Evolutionary conservation across 2,797 vertebrate genomes (phyloP).

Genomic region (Malacoctenus gilli): DNA sequence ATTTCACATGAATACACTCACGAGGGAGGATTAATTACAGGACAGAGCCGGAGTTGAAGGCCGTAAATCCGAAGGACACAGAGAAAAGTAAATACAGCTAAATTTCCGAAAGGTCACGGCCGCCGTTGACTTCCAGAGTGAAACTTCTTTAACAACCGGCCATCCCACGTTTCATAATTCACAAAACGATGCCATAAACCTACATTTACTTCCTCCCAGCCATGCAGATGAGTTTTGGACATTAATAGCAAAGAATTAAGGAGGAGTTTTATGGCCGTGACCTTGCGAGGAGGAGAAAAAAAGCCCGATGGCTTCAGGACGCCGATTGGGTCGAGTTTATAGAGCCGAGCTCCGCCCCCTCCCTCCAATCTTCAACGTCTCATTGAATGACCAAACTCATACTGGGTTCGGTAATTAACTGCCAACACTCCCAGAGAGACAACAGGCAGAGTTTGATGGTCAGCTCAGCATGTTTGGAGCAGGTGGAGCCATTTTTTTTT

Average conservation of each 20-base stretch:
- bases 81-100: constrained; percentile 41
- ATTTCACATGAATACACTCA: no score
- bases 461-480: constrained; percentile 8
- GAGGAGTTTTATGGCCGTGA: constrained; percentile 67
- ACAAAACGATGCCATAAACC: constrained; percentile 67
- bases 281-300: constrained; percentile 67
- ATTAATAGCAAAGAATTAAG: constrained; percentile 62
- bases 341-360: constrained; percentile 44
- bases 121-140: constrained; percentile 39
- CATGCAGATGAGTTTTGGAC: constrained; percentile 70
- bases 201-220: constrained; percentile 56
- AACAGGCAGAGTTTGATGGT: constrained; percentile 23
- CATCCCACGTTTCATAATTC: constrained; percentile 54
- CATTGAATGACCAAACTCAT: constrained; percentile 64
- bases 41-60: background rate
- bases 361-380: constrained; percentile 51
- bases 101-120: constrained; percentile 49
- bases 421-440: constrained; percentile 16
- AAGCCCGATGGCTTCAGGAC: constrained; percentile 46
- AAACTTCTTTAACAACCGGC: constrained; percentile 50
- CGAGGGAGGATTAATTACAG: constrained; percentile 23
- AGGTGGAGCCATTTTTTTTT: no score
- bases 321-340: constrained; percentile 69
- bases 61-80: constrained; percentile 13
- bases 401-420: constrained; percentile 63